Percentiles rank a stretch among this genome's conserved stretches.
Conservation (phyloP, 1,140 invertebrate genomes). For the Drosophila fuyamai region DNA sequence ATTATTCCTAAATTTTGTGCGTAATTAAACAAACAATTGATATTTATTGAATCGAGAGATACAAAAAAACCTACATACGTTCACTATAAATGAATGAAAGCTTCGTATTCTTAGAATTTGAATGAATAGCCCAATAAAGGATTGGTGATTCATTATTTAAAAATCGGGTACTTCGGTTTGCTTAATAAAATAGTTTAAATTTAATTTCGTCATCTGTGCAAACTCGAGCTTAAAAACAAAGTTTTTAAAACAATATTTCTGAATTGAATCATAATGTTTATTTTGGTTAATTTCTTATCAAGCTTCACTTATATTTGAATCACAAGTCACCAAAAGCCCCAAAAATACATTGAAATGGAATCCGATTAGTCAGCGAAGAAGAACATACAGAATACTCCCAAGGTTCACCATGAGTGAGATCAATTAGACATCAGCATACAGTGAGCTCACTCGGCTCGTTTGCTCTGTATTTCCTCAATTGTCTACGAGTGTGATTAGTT, state of each 20-base stretch:
- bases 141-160: too few relatives aligned
- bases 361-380: constrained; percentile 5
- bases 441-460: constrained; percentile 22
- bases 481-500: constrained; percentile 26
- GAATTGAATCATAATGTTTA: background rate
- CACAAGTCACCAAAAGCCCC: too few relatives aligned
- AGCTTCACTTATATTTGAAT: too few relatives aligned
- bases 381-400: background rate
- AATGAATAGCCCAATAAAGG: too few relatives aligned
- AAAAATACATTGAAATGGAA: background rate
- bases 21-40: too few relatives aligned
- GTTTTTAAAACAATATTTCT: background rate
- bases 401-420: background rate
- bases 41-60: too few relatives aligned
- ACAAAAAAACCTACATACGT: too few relatives aligned
- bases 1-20: too few relatives aligned
- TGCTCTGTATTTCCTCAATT: background rate
- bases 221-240: accelerated
- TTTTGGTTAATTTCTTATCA: too few relatives aligned
- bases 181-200: background rate
- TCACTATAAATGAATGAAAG: too few relatives aligned
- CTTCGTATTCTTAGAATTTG: too few relatives aligned
- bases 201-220: background rate
- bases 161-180: too few relatives aligned
- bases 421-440: constrained; percentile 23